A percentile compares a stretch with the other conserved stretches of the same genome.
Conservation (phyloP, 2,888 invertebrate species). For the Microctonus aethiopoides region DNA sequence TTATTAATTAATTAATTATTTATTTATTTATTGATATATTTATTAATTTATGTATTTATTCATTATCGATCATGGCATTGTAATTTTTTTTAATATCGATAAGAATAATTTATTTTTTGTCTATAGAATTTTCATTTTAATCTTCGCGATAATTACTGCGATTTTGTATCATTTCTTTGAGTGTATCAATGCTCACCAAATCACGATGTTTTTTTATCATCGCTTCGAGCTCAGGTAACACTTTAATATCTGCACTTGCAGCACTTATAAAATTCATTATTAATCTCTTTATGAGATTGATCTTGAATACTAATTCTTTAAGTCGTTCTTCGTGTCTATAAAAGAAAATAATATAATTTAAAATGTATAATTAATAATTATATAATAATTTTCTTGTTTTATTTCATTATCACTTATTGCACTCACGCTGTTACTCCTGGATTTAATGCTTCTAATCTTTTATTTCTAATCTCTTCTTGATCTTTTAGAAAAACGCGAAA, state of each 20-base stretch:
- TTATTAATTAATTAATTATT: background rate
- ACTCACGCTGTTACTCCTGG: constrained; percentile 42
- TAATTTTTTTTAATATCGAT: no score
- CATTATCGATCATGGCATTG: no score
- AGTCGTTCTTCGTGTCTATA: constrained; percentile 42
- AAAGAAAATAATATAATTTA: background rate
- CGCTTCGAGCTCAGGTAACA: constrained; percentile 30
- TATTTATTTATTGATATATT: background rate
- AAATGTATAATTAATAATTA: background rate
- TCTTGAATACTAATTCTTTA: constrained; percentile 38
- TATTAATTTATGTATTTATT: background rate
- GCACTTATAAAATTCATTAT: constrained; percentile 42
- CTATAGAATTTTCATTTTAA: constrained; percentile 6
- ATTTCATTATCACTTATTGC: background rate
- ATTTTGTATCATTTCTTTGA: constrained; percentile 37
- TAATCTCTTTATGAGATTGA: constrained; percentile 46
- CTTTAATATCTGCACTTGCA: constrained; percentile 17
- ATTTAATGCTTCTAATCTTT: constrained; percentile 42
- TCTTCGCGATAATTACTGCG: background rate
- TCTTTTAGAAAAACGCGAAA: constrained; percentile 41
- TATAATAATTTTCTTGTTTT: background rate
- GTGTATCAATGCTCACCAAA: constrained; percentile 39
- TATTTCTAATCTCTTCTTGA: constrained; percentile 35
- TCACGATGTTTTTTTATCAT: constrained; percentile 41
- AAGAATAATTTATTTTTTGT: no score